Base-by-base conservation (phyloP, 2,888 invertebrate genomes). In the Melinopterus prodromus region DNA sequence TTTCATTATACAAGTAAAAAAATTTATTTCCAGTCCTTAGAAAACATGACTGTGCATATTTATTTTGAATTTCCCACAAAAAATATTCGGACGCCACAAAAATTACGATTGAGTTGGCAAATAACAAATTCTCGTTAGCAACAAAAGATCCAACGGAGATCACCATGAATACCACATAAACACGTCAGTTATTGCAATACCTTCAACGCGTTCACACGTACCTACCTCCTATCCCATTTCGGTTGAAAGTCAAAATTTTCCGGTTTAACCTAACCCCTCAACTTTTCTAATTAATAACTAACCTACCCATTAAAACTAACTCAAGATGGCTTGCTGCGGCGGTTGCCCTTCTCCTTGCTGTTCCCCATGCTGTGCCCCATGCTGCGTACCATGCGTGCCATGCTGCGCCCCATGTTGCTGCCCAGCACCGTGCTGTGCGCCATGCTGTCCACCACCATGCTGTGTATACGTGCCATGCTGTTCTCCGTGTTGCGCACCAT, bases 371-470 rank as follows among this genome's bases (percentile, higher is more conserved):
- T 77, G 77, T 37, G 38, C 70, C 36, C 79, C 79, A 35, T 79
- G 79, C 53, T 80, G 78, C 38, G 37, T 79, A 70, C 53, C 53
- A 53, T 53, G 53, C 76, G 74, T 77, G 15, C 79, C 80, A 70
- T 80, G 80, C 53, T 71, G 77, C 77, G 79, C 78, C 9, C 83
- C 83, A 38, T 81, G 82, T 74, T 71, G 80, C 78, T 53, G 53
- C 53, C 53, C 53, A 53, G 76, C 77, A 14, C 81, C 81, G 16
- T 80, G 80, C 81, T 81, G 81, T 70, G 84, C 81, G 15, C 82
- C 84, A 12, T 84, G 84, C 77, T 84, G 84, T 78, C 82, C 81
- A 2, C 82, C 82, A 26, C 82, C 83, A 72, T 83, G 80, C 80
- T 78, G 80, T 71, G 80, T 80, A 12, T 82, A 82, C 69, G 81